phyloP scores from a whole-genome alignment of 2,797 vertebrate genomes.

The Triplophysa bombifrons region DNA sequence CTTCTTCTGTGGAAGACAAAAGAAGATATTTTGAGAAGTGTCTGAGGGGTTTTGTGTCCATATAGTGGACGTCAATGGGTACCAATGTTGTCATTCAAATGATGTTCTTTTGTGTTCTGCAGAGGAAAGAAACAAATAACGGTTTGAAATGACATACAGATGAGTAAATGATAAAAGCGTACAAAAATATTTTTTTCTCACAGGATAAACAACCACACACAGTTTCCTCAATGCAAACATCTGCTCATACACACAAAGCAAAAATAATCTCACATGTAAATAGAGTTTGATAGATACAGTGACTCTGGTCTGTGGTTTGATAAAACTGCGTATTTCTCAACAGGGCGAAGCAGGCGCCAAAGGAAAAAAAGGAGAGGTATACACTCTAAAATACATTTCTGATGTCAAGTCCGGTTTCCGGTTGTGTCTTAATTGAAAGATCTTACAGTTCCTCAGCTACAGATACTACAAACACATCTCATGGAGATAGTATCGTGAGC shows the following conservation, averaged over 20 bases:
- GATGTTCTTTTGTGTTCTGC: too few relatives aligned
- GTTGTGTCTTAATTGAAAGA: slow-evolving; percentile 18
- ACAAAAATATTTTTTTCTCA: not conserved
- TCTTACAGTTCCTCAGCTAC: slow-evolving; percentile 13
- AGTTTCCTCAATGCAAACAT: not conserved
- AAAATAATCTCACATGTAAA: too few relatives aligned
- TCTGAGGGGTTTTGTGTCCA: not conserved
- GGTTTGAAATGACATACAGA: too few relatives aligned
- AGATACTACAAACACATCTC: too few relatives aligned
- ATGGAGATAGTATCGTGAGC: not conserved
- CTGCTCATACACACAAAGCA: too few relatives aligned
- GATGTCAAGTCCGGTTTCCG: slow-evolving; percentile 18
- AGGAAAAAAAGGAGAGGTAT: slow-evolving; percentile 68
- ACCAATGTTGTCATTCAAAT: too few relatives aligned
- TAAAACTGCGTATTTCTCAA: not conserved
- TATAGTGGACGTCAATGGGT: too few relatives aligned
- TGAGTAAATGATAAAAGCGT: too few relatives aligned
- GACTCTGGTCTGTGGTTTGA: too few relatives aligned
- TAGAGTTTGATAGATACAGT: too few relatives aligned
- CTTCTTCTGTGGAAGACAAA: not conserved
- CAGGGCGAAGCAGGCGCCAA: slow-evolving; percentile 63
- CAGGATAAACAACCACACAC: not conserved
- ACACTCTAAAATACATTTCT: not conserved
- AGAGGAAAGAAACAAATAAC: too few relatives aligned
- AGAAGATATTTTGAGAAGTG: not conserved